phyloP scores from a whole-genome alignment of 2,888 invertebrate species.

The Liopterus haemorrhoidalis region DNA sequence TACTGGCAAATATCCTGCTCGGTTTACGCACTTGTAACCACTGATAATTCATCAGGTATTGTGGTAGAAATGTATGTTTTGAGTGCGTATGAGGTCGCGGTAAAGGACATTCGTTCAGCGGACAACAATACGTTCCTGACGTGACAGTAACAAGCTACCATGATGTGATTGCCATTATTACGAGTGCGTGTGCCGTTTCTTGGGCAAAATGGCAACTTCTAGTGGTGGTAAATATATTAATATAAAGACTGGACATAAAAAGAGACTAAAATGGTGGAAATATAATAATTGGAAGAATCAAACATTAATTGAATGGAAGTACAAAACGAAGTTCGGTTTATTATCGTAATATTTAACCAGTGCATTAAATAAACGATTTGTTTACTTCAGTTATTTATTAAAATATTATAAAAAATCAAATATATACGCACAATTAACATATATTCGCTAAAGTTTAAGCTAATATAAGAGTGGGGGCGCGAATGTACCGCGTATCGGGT shows the following conservation, averaged over 20 bases:
- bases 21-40: too few relatives aligned
- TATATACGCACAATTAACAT: conserved; percentile 1
- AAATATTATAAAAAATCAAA: neutral
- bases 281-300: conserved; percentile 37
- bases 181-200: neutral
- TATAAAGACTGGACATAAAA: conserved; percentile 39
- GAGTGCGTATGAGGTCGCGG: conserved; percentile 1
- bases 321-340: conserved; percentile 18
- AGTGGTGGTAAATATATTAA: conserved; percentile 37
- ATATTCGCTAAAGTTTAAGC: neutral
- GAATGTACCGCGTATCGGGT: neutral
- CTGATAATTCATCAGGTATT: neutral
- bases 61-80: neutral
- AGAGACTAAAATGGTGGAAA: conserved; percentile 43
- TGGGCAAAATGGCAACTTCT: conserved; percentile 28
- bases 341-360: conserved; percentile 16
- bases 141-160: neutral
- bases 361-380: neutral
- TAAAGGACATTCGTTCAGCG: neutral
- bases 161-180: neutral
- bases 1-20: neutral
- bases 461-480: neutral
- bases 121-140: conserved; percentile 1
- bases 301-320: conserved; percentile 25
- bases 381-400: neutral